Base-by-base conservation (phyloP, 2,113 vertebrate species). In the Bolborhynchus lineola region DNA sequence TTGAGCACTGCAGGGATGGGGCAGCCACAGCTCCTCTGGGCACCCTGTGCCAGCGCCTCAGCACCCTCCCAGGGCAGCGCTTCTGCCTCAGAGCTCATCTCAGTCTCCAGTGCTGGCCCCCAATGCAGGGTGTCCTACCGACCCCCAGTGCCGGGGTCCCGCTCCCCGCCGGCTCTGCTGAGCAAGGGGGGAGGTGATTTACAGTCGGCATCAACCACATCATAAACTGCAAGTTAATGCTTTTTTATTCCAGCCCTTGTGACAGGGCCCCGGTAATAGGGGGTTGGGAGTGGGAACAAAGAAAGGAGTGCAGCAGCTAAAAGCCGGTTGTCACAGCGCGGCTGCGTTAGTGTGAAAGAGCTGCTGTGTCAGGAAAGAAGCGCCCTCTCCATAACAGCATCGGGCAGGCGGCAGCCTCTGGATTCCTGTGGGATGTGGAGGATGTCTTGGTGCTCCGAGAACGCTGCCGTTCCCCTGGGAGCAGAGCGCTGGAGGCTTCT, bases 201-300 rank as follows among this genome's bases (percentile, higher is more conserved):
- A 74, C 5, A 6, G 83, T 28, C 53, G 60, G 63, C 75, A 42
- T 69, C 67, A 69, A 33, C 52, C 24, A 37, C 39, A 79, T 94
- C 65, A 41, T 84, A 13, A 87, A 60, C 62, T 79, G 35, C 47
- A 85, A 82, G 69, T 75, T 95, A 93, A 87, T 75, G 86, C 29
- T 70, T 75, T 91, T 91, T 79, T n/a, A 78, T 91, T 88, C 74
- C 59, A 79, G 37, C 77, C 55, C 33, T 85, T 92, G 69, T 93
- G 89, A 81, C 60, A 52, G 53, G 42, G 39, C 62, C 41, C 29
- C 75, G 21, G 47, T 95, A 87, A 75, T 84, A 52, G 91, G 46
- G 57, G 62, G 35, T 5, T 89, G 44, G 77, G 49, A 71, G 42
- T 3, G 4, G 70, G 95, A 95, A 85, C 49, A 86, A 95, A 93